Percentiles rank a stretch among this genome's conserved stretches.
Evolutionary conservation across 2,113 vertebrate species (phyloP).

Genomic region (Hassar affinis): DNA sequence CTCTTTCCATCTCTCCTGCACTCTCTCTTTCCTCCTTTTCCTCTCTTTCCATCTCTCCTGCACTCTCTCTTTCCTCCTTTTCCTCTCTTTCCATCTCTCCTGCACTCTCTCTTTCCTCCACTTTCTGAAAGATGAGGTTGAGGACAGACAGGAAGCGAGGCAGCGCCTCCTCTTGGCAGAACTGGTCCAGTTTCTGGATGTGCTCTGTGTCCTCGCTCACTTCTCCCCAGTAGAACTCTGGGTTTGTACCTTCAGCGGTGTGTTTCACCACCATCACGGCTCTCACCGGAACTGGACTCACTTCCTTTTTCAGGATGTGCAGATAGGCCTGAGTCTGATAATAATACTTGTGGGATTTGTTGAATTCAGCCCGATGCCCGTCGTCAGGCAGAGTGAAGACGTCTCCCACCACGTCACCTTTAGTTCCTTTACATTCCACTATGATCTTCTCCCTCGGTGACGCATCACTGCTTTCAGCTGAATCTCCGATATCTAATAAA

Average conservation of each 20-base stretch:
- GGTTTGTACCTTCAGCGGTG: slow-evolving; percentile 17
- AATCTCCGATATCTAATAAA: slow-evolving; percentile 5
- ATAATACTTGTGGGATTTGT: slow-evolving; percentile 35
- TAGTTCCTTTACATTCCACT: slow-evolving; percentile 55
- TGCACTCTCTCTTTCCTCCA: not conserved
- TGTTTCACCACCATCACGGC: slow-evolving; percentile 48
- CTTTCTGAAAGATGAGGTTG: slow-evolving; percentile 41
- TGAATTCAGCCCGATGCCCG: not conserved
- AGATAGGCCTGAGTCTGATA: slow-evolving; percentile 51
- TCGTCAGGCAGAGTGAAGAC: slow-evolving; percentile 28
- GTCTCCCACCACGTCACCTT: slow-evolving; percentile 47
- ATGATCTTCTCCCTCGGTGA: slow-evolving; percentile 28
- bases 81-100: not conserved
- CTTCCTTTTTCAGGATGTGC: slow-evolving; percentile 45
- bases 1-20: too few relatives aligned
- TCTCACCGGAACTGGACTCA: slow-evolving; percentile 4
- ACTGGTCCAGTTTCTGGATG: slow-evolving; percentile 34
- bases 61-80: not conserved
- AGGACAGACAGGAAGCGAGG: slow-evolving; percentile 51
- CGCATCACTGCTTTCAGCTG: not conserved
- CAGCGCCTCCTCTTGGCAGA: slow-evolving; percentile 47
- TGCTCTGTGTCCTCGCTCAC: slow-evolving; percentile 5
- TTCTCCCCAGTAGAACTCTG: slow-evolving; percentile 49
- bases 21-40: too few relatives aligned
- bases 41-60: not conserved